Base-by-base conservation (phyloP, 2,888 invertebrate species). In the Lasioglossum marginatum region DNA sequence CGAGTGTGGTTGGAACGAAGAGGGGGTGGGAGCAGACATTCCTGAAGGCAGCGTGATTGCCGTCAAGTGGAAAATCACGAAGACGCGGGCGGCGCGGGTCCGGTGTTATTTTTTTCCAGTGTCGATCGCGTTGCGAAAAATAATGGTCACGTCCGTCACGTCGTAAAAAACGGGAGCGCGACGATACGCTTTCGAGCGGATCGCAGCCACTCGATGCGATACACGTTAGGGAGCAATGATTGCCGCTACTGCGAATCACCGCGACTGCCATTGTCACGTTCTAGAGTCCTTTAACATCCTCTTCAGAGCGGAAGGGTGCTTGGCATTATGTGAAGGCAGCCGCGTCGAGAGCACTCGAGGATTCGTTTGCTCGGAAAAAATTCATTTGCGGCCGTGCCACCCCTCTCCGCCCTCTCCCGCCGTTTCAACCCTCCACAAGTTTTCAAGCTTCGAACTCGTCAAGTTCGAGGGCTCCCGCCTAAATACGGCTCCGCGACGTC, bases 351-450 rank as follows among this genome's bases (percentile, higher is more conserved):
- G 87, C 85, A 88, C 93, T 93, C 88, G 90, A 93, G 89, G 89
- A 92, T 92, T 93, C 93, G 93, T 92, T 92, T 92, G 92, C 92
- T 91, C 90, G 92, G 92, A 93, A 92, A 93, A 92, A 94, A 93
- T 93, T 93, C 92, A 93, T 93, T 94, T 92, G 91, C 92, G 89
- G 83, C 88, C 82, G 83, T 74, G 77, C 80, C 80, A 83, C 76
- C 78, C 76, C 52, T n/a, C 76, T 52, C 60, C 71, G 72, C n/a
- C 75, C 45, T 34, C 14, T 19, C 4, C 52, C 72, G 23, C 74
- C 81, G 60, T 74, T 57, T 63, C 82, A 76, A 81, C 81, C 81
- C 83, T 82, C 82, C 80, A 75, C 86, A 79, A 89, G 78, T 88
- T 86, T 89, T 89, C 89, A 82, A 89, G 82, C 87, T 86, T 82